These are phyloP conservation scores for Tillus elongatus DNA, from an alignment of 2,888 invertebrate species.

Conservation along the genomic window DNA sequence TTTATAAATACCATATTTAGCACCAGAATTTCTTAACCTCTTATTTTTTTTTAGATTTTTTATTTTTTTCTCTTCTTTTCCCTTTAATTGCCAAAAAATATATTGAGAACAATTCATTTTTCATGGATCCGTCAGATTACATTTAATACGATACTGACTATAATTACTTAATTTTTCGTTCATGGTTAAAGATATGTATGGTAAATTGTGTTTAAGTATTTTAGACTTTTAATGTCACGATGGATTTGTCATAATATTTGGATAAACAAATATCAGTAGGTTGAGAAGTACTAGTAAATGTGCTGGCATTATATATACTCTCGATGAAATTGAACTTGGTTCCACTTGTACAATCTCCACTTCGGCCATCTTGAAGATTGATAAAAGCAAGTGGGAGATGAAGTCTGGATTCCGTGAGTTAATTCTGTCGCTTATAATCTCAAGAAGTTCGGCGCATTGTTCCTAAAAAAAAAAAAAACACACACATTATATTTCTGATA, in stretches of 20 bases:
- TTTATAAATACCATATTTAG: too few species aligned
- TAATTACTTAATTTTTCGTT: too few species aligned
- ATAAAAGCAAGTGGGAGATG: slow-evolving; percentile 75
- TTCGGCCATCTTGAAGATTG: slow-evolving; percentile 88
- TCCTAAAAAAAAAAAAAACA: slow-evolving; percentile 51
- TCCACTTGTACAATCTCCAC: slow-evolving; percentile 78
- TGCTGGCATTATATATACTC: slow-evolving; percentile 17
- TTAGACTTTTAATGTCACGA: slow-evolving; percentile 35
- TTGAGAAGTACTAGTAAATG: slow-evolving; percentile 23
- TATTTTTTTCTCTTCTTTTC: too few species aligned
- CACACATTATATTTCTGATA: too few species aligned
- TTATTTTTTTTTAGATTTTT: too few species aligned
- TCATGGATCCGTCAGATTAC: too few species aligned
- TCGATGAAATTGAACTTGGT: slow-evolving; percentile 43
- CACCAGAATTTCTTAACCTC: too few species aligned
- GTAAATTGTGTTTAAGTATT: too few species aligned
- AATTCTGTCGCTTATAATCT: slow-evolving; percentile 73
- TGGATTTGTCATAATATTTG: slow-evolving; percentile 22
- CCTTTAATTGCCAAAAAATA: too few species aligned
- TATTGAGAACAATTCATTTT: too few species aligned
- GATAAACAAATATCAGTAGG: slow-evolving; percentile 25
- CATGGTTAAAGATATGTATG: too few species aligned
- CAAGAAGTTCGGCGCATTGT: slow-evolving; percentile 73
- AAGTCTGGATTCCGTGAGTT: slow-evolving; percentile 78
- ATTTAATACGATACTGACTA: too few species aligned